Base-by-base conservation (phyloP, 2,888 invertebrate genomes). In the Sminthurides aquaticus region DNA sequence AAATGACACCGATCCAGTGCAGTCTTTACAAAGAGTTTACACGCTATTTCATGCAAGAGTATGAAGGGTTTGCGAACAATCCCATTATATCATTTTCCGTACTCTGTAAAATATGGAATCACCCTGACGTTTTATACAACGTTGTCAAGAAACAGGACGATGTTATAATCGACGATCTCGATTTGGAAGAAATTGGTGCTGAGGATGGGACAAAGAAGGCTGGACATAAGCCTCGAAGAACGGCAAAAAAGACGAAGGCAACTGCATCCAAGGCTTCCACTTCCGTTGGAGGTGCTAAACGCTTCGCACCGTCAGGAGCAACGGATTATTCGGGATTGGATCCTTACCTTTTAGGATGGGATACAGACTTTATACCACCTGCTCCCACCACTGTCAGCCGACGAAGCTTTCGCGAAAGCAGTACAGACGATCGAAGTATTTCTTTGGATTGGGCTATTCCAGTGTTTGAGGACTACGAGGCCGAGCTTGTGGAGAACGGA, bases 41-140 rank as follows among this genome's bases (percentile, higher is more conserved):
- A 90, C 90, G 91, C 78, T 71, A 74, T 54, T 49, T 74, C 11
- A 66, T 64, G 25, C 67, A 70, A 54, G 68, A 79, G 11, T 54
- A 65, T 66, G 25, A 66, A 69, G 60, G 69, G 66, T 60, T 29
- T 28, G 43, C 57, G 25, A 11, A 27, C 2, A 98, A 98, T 82
- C 97, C 98, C 0, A 81, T 99, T 64, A 96, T 96, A 80, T 96
- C 98, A 1, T 98, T 98, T 79, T 94, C 98, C 24, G 95, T 98
- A 65, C 97, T 98, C 78, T 97, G 96, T 78, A 99, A 98, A 84
- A 93, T 94, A 74, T 94, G 94, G 94, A 94, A 94, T 78, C 94
- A 94, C 80, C 93, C 94, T 0, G 94, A 94, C 78, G 91, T 93
- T 22, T 78, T 94, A 28, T 93, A 91, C 78, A 88, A 92, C 77